These are phyloP conservation scores for Lateolabrax maculatus DNA, from an alignment of 2,797 vertebrate species.

Conservation along the genomic window DNA sequence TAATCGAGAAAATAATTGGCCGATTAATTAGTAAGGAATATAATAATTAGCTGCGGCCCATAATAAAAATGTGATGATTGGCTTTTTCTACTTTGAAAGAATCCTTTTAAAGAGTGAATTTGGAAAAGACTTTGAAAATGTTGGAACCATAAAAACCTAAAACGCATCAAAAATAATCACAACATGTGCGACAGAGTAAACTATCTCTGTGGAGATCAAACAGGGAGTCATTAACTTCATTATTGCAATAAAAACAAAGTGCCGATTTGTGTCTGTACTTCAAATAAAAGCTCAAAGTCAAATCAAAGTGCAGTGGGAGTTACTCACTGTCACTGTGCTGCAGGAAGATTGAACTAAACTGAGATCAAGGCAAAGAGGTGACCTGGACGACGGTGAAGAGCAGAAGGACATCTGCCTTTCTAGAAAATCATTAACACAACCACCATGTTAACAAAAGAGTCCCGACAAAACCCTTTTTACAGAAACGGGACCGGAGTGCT, in stretches of 20 bases:
- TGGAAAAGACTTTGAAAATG: not conserved
- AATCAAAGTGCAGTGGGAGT: not conserved
- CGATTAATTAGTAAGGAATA: not conserved
- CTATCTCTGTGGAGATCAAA: not conserved
- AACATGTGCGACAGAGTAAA: not conserved
- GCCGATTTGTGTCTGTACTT: not conserved
- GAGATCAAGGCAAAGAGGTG: slow-evolving; percentile 1
- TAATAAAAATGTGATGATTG: not conserved
- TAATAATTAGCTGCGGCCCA: no score
- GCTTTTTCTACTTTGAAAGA: not conserved
- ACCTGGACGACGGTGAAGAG: not conserved
- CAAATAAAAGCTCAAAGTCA: not conserved
- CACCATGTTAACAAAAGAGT: slow-evolving; percentile 7
- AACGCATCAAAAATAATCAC: not conserved
- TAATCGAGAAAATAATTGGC: not conserved
- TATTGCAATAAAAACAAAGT: not conserved
- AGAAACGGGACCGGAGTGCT: not conserved
- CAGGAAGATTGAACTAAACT: not conserved
- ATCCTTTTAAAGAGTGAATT: not conserved
- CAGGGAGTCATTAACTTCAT: not conserved
- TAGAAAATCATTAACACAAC: slow-evolving; percentile 42
- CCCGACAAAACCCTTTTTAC: not conserved
- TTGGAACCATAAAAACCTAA: not conserved
- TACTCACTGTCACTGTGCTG: not conserved
- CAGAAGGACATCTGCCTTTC: slow-evolving; percentile 18